phyloP scores from a whole-genome alignment of 2,113 vertebrate species.

The Oncorhynchus clarkii region DNA sequence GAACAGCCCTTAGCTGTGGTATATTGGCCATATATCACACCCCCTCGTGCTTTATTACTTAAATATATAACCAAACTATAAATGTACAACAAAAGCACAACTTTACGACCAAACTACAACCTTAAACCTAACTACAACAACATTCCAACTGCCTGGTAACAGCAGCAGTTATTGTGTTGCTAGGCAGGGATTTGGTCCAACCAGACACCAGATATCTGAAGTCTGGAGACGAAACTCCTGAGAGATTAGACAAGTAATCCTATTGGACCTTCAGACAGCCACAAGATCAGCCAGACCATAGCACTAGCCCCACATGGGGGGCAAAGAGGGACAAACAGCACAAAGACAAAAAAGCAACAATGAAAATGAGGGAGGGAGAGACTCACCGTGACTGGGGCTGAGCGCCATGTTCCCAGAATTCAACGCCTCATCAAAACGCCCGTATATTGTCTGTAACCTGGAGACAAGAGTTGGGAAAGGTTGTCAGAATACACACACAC shows the following conservation, averaged over 20 bases:
- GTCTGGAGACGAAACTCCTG: conserved; percentile 16
- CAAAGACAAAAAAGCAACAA: neutral
- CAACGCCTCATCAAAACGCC: conserved; percentile 94
- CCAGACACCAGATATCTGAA: neutral
- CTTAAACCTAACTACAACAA: neutral
- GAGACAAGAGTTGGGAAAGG: conserved; percentile 23
- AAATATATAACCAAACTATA: no score
- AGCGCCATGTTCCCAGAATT: conserved; percentile 91
- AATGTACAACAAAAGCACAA: neutral
- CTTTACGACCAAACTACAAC: neutral
- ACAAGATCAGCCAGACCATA: conserved; percentile 3
- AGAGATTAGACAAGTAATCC: conserved; percentile 59
- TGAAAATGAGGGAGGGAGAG: conserved; percentile 5
- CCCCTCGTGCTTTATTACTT: no score
- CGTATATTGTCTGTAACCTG: conserved; percentile 90
- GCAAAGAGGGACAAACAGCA: neutral
- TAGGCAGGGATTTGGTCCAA: neutral
- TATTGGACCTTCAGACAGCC: conserved; percentile 51
- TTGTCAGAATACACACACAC: neutral
- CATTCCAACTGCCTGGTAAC: neutral
- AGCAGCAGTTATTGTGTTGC: neutral
- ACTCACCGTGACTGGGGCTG: conserved; percentile 86
- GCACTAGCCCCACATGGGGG: neutral
- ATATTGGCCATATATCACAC: no score
- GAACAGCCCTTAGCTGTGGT: no score